Evolutionary conservation across 30 jellyfish, hydroid and myxozoan species (phyloP).

Genomic region (Hydractinia symbiolongicarpus): DNA sequence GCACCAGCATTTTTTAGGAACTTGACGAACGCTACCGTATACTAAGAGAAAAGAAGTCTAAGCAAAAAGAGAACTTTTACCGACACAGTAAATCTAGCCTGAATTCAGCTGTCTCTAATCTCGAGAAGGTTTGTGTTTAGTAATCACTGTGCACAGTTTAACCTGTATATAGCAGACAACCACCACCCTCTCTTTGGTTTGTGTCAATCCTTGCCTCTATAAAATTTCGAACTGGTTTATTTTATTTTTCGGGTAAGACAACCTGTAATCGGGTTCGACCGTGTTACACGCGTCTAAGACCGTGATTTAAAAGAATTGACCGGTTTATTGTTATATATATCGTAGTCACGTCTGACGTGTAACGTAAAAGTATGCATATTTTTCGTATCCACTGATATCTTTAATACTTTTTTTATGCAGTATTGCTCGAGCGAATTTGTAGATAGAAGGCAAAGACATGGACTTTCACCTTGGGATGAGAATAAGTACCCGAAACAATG

Average conservation of each 20-base stretch:
- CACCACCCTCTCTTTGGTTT: too few species aligned
- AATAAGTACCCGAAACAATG: slow-evolving; percentile 4
- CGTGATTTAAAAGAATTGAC: too few species aligned
- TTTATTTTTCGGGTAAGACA: not conserved
- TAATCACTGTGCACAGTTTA: not conserved
- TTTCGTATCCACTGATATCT: not conserved
- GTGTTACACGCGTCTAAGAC: not conserved
- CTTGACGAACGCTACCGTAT: slow-evolving; percentile 10
- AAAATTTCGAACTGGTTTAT: not conserved
- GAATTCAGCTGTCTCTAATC: not conserved
- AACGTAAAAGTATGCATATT: not conserved
- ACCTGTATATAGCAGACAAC: not conserved
- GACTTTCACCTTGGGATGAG: not conserved
- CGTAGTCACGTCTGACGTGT: not conserved
- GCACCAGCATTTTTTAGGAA: not conserved
- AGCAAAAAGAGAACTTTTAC: slow-evolving; percentile 6
- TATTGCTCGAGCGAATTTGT: not conserved
- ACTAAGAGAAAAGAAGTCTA: not conserved
- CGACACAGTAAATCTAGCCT: not conserved
- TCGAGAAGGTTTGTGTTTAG: slow-evolving; percentile 7
- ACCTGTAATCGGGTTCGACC: not conserved
- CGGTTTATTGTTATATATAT: not conserved
- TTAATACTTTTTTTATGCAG: not conserved
- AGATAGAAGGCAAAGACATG: not conserved
- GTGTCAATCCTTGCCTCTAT: too few species aligned